Percentiles rank a stretch among this genome's conserved stretches.
These are phyloP conservation scores for Mythimna loreyi DNA, from an alignment of 2,888 invertebrate species.

Conservation along the genomic window DNA sequence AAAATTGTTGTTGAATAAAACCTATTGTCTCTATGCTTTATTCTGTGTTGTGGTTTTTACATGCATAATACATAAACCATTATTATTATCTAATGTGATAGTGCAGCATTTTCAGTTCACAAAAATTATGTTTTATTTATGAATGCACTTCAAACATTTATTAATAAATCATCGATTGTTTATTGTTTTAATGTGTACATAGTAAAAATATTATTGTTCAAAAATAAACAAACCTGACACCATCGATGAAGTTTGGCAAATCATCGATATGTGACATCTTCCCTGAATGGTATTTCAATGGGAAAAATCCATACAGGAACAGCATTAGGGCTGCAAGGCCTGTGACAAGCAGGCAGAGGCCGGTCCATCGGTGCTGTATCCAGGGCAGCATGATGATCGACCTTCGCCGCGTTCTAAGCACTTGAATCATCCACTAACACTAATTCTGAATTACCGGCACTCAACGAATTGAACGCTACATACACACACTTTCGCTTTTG, in stretches of 20 bases:
- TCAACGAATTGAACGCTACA: slow-evolving; percentile 40
- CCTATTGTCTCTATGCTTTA: too few relatives aligned
- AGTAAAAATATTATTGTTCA: background rate
- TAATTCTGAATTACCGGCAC: slow-evolving; percentile 41
- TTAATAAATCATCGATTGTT: too few relatives aligned
- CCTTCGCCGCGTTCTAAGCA: slow-evolving; percentile 46
- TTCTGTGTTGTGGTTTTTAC: too few relatives aligned
- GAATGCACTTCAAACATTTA: too few relatives aligned
- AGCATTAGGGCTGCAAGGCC: slow-evolving; percentile 82
- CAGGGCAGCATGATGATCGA: slow-evolving; percentile 79
- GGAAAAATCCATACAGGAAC: slow-evolving; percentile 92
- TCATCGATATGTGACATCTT: slow-evolving; percentile 87
- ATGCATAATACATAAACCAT: too few relatives aligned
- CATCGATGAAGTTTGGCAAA: slow-evolving; percentile 89
- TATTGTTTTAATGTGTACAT: background rate
- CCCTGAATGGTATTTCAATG: slow-evolving; percentile 89
- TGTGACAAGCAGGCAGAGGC: slow-evolving; percentile 81
- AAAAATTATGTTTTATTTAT: too few relatives aligned
- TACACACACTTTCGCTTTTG: slow-evolving; percentile 66
- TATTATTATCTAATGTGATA: too few relatives aligned
- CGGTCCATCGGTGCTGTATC: slow-evolving; percentile 85
- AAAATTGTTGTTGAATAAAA: too few relatives aligned
- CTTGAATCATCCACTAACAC: slow-evolving; percentile 49
- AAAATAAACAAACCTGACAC: slow-evolving; percentile 85
- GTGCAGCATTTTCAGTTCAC: too few relatives aligned